phyloP scores from a whole-genome alignment of 1,140 invertebrate species.

The Brachystomella parvula region DNA sequence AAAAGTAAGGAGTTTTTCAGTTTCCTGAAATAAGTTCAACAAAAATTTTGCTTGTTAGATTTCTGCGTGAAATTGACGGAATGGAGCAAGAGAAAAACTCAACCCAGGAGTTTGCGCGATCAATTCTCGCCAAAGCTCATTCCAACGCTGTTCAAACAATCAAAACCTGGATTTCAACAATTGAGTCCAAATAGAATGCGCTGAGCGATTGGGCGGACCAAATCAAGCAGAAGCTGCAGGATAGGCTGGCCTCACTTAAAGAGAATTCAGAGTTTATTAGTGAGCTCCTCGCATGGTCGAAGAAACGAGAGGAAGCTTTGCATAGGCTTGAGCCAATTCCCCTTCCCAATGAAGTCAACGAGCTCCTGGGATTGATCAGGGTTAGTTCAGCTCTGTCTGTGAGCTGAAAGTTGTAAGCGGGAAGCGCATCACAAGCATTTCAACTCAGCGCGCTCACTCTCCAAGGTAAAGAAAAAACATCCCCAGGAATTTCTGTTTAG shows the following conservation, averaged over 20 bases:
- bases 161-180: conserved; percentile 95
- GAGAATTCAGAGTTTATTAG: conserved; percentile 64
- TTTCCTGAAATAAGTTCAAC: neutral
- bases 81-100: conserved; percentile 81
- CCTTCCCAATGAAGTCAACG: conserved; percentile 79
- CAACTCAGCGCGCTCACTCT: neutral
- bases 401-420: conserved; percentile 50
- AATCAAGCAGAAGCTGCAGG: conserved; percentile 71
- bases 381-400: conserved; percentile 66
- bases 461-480: neutral
- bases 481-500: neutral
- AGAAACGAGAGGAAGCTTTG: conserved; percentile 74
- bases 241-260: conserved; percentile 52
- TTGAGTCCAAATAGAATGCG: conserved; percentile 91
- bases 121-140: conserved; percentile 82
- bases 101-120: conserved; percentile 77
- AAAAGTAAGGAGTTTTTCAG: conserved; percentile 46
- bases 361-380: conserved; percentile 71
- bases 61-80: conserved; percentile 70
- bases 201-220: conserved; percentile 65
- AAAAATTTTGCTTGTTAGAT: conserved; percentile 46
- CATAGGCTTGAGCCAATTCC: conserved; percentile 72
- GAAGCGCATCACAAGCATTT: conserved; percentile 39
- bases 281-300: conserved; percentile 87
- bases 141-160: conserved; percentile 90